Percentiles rank a stretch among this genome's conserved stretches.
phyloP scores from a whole-genome alignment of 2,797 vertebrate species.

The Arnoldichthys spilopterus region DNA sequence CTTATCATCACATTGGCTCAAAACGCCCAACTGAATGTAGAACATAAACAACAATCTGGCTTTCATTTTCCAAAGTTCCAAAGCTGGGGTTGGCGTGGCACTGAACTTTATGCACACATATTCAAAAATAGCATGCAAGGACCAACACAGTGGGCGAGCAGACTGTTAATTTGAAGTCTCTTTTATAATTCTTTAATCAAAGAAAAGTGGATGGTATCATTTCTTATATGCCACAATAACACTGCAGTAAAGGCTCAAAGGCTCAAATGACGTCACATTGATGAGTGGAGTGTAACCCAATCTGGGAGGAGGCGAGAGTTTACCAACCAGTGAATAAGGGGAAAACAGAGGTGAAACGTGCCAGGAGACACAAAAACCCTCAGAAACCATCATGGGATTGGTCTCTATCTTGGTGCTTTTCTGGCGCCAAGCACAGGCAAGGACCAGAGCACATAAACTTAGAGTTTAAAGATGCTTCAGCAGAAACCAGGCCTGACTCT shows the following conservation, averaged over 20 bases:
- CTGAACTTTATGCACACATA: not conserved
- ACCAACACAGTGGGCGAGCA: constrained; percentile 30
- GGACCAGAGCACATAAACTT: constrained; percentile 45
- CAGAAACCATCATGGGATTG: constrained; percentile 49
- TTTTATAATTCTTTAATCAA: constrained; percentile 44
- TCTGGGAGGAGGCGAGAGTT: constrained; percentile 34
- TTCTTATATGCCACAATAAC: constrained; percentile 43
- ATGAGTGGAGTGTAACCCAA: constrained; percentile 30
- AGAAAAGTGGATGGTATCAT: constrained; percentile 40
- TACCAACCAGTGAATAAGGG: constrained; percentile 19
- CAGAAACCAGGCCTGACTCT: constrained; percentile 31
- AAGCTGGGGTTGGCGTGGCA: not conserved
- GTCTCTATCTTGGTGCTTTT: constrained; percentile 18
- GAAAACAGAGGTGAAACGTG: not conserved
- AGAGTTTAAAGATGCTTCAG: constrained; percentile 31
- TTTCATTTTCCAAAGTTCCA: not conserved
- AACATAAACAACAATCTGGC: constrained; percentile 11
- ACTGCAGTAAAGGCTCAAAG: constrained; percentile 22
- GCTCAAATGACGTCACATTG: constrained; percentile 8
- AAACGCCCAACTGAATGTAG: not conserved
- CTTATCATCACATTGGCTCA: not conserved
- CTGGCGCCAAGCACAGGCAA: constrained; percentile 43
- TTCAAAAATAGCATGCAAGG: constrained; percentile 27
- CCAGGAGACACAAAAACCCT: constrained; percentile 34
- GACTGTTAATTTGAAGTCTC: constrained; percentile 16